A percentile compares a stretch with the other conserved stretches of the same genome.
Conservation (phyloP, 2,113 vertebrate genomes). For the Passer montanus region DNA sequence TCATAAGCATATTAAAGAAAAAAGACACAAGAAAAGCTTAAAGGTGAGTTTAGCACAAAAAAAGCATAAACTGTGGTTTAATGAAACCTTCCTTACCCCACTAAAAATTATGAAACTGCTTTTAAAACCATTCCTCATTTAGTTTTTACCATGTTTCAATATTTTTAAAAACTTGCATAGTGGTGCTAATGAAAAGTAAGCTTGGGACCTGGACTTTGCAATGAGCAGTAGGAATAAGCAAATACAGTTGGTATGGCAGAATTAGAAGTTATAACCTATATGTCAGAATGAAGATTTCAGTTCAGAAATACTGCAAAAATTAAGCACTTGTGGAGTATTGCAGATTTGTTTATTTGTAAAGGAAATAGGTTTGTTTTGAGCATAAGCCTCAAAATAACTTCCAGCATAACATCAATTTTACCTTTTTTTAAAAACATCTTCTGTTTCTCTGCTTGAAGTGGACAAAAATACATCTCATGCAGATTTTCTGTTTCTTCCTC, state of each 20-base stretch:
- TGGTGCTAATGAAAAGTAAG: not conserved
- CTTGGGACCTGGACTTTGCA: not conserved
- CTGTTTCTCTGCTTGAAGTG: not conserved
- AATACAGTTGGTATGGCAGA: not conserved
- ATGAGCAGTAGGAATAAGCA: not conserved
- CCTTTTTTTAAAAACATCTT: not conserved
- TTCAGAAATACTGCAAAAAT: not conserved
- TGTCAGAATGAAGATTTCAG: not conserved
- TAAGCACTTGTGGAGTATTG: not conserved
- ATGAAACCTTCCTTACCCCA: not conserved
- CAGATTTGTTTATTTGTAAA: not conserved
- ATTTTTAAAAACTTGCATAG: not conserved
- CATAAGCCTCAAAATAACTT: not conserved
- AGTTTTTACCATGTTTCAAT: not conserved
- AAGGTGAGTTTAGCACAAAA: constrained; percentile 75
- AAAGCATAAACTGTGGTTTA: not conserved
- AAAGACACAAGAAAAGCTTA: constrained; percentile 86
- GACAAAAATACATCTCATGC: not conserved
- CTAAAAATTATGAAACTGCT: not conserved
- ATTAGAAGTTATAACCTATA: not conserved
- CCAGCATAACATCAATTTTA: not conserved
- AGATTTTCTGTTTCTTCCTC: not conserved
- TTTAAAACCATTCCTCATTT: not conserved
- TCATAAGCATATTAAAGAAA: constrained; percentile 89
- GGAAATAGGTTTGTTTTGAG: not conserved